Evolutionary conservation across 2,888 invertebrate genomes (phyloP).

Genomic region (Apodemia mormo): DNA sequence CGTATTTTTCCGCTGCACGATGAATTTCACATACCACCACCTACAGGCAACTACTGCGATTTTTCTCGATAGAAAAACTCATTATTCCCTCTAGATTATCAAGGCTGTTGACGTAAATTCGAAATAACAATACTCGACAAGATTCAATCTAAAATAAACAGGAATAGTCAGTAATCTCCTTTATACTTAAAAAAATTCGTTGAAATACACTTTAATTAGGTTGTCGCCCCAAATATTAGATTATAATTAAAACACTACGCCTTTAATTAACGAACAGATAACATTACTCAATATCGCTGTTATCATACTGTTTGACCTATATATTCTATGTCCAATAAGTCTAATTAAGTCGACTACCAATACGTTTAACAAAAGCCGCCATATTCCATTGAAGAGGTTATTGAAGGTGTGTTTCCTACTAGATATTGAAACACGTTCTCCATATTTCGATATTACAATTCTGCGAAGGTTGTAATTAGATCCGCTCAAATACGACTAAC

Average conservation of each 20-base stretch:
- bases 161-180: too few species aligned
- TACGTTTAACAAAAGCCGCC: not conserved
- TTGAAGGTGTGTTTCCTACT: not conserved
- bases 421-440: not conserved
- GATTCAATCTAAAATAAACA: too few species aligned
- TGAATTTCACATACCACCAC: too few species aligned
- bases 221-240: not conserved
- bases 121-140: too few species aligned
- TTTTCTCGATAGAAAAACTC: too few species aligned
- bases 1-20: too few species aligned
- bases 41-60: too few species aligned
- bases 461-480: not conserved
- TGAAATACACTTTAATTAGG: too few species aligned
- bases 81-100: too few species aligned
- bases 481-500: not conserved
- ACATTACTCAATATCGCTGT: not conserved
- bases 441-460: not conserved
- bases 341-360: not conserved
- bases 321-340: not conserved
- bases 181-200: too few species aligned
- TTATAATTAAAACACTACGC: not conserved
- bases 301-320: not conserved
- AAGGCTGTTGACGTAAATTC: too few species aligned
- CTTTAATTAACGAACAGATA: not conserved
- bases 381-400: not conserved